Evolutionary conservation across 2,113 vertebrate genomes (phyloP).

Genomic region (Shinisaurus crocodilurus): DNA sequence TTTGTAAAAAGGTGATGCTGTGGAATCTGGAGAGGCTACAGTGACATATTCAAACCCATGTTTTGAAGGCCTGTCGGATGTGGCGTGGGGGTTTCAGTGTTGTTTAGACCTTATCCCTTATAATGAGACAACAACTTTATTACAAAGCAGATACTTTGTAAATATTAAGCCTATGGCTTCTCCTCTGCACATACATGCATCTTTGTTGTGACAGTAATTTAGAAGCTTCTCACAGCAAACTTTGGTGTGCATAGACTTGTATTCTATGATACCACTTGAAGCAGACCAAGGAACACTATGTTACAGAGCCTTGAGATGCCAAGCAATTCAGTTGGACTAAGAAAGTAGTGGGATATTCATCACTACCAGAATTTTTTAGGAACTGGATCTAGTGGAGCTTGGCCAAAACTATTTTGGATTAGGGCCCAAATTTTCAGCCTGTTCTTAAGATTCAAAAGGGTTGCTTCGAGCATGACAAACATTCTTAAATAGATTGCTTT

Average conservation of each 20-base stretch:
- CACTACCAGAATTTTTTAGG: neutral
- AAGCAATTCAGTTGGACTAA: neutral
- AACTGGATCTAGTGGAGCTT: neutral
- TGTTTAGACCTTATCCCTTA: constrained; percentile 21
- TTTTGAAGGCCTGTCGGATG: constrained; percentile 32
- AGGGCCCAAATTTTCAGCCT: neutral
- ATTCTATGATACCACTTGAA: neutral
- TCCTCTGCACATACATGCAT: neutral
- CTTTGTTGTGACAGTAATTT: neutral
- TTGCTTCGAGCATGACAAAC: neutral
- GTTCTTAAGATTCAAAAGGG: neutral
- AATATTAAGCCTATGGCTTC: constrained; percentile 3
- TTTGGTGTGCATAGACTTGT: rapidly evolving
- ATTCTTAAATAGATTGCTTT: neutral
- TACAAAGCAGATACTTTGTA: neutral
- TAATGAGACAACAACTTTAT: neutral
- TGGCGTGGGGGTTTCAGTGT: neutral
- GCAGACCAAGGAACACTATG: neutral
- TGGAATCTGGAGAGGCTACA: constrained; percentile 21
- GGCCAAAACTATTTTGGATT: neutral
- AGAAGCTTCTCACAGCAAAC: neutral
- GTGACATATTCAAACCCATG: neutral
- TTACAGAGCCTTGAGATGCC: rapidly evolving
- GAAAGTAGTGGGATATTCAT: neutral
- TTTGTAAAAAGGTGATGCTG: constrained; percentile 41